Base-by-base conservation (phyloP, 2,888 invertebrate species). In the Rhodophaea formosa region DNA sequence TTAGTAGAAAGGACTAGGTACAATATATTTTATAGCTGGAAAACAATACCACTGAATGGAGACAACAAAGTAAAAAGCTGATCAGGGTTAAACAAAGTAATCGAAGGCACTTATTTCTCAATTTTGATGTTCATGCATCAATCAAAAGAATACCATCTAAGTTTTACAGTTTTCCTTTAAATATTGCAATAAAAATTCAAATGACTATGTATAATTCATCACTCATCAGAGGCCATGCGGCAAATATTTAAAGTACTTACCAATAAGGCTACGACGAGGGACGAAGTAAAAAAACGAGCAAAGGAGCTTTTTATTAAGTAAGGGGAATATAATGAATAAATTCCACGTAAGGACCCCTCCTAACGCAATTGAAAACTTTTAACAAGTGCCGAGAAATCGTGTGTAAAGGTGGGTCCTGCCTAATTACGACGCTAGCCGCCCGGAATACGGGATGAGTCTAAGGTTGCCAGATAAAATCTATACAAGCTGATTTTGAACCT, bases 341-440 rank as follows among this genome's bases (percentile, higher is more conserved):
- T 90, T 90, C 86, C 80, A 81, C 81, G 82, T 88, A 81, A 85
- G 83, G 82, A 74, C 78, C 81, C 82, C 79, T 81, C 82, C 76
- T 90, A 89, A 90, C 85, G 89, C 89, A 90, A 91, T 91, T 90
- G 91, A 90, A 90, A 91, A 90, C 88, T 90, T 91, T 90, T 89
- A 89, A 90, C 90, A 89, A 91, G 90, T 89, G 88, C 83, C 82
- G 83, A 80, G 87, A 88, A 90, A 89, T 88, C 90, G 89, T 85
- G 88, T 89, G 91, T 86, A 83, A 90, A 91, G 89, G 90, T 90
- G 83, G 84, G 80, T 76, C 78, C 80, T 72, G 81, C 85, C 84
- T 89, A 90, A 89, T 89, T 89, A 89, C 75, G 80, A 65, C 68
- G 72, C 72, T 74, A 77, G 79, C 75, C 77, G 80, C 67, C 76